Evolutionary conservation across 2,113 vertebrate genomes (phyloP), one percentile per base, ranked within the genome.

Genomic region (Chamaetylas fuelleborni): DNA sequence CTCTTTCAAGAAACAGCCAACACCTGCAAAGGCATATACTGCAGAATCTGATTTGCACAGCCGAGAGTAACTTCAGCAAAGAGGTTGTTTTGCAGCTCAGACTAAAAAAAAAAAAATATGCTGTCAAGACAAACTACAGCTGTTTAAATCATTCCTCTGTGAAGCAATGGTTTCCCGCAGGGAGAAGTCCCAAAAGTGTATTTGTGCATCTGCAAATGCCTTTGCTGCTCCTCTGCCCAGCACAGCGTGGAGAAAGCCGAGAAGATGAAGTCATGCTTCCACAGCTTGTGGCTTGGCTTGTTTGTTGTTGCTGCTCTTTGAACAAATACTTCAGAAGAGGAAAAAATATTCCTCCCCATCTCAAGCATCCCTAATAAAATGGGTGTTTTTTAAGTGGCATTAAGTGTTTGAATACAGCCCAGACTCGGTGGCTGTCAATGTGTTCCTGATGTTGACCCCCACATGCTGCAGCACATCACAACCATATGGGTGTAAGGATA

Each of bases 91-190:
- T 83, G 54, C 70, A 96, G 85, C 86, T 96, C 82, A 73, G 81
- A 91, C 58, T 81, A 87, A 84, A 94, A 85, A 45, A 43, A 17
- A 42, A 19, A 25, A 96, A 61, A 95, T 14, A 67, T 4, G n/a
- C 60, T 96, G 87, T 85, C 93, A 96, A 88, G 92, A 90, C 72
- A 78, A 93, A 92, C 73, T 89, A 74, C 79, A 65, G 54, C 87
- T 96, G 80, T 95, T 96, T 96, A 83, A 93, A 96, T 95, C 93
- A 86, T 83, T 88, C 78, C 90, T 96, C 95, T 90, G 66, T 67
- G 79, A 94, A 96, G 84, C 45, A 43, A 82, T 54, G 66, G 93
- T 73, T 93, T 92, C 80, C 82, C 22, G 0, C 86, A 72, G 74
- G 83, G 82, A 77, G 19, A 80, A 88, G 86, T 79, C 94, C 74